Evolutionary conservation across 2,113 vertebrate species (phyloP).

Genomic region (Ailurus styani): DNA sequence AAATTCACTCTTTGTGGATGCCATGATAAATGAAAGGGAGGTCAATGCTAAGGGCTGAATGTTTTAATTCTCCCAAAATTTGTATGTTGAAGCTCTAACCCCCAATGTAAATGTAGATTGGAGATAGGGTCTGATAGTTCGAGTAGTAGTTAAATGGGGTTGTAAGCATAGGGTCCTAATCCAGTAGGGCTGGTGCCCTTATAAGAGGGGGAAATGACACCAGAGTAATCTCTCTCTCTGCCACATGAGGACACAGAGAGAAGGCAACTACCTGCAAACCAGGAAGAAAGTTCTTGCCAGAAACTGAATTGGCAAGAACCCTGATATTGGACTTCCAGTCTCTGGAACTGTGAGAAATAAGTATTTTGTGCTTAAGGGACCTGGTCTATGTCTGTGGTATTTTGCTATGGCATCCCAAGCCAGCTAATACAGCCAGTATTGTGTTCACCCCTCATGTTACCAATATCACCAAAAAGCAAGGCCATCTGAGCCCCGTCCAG

Average conservation of each 20-base stretch:
- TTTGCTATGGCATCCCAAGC: not conserved
- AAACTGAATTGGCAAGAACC: not conserved
- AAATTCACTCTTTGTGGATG: not conserved
- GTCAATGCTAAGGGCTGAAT: not conserved
- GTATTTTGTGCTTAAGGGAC: not conserved
- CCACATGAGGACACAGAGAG: not conserved
- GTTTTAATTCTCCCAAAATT: not conserved
- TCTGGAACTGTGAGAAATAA: constrained; percentile 21
- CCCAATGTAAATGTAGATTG: not conserved
- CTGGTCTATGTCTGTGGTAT: not conserved
- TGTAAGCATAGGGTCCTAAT: not conserved
- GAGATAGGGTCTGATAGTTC: not conserved
- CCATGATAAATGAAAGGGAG: not conserved
- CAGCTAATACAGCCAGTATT: constrained; percentile 6
- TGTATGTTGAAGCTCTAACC: not conserved
- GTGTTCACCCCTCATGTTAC: not conserved
- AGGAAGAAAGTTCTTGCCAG: not conserved
- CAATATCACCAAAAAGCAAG: constrained; percentile 13
- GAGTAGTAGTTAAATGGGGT: not conserved
- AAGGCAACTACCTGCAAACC: not conserved
- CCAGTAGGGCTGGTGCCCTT: not conserved
- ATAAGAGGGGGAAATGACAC: not conserved
- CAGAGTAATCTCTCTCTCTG: not conserved
- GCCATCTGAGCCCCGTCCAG: not conserved
- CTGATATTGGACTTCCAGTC: not conserved